Evolutionary conservation across 2,888 invertebrate species (phyloP).

Genomic region (Acronicta alni): DNA sequence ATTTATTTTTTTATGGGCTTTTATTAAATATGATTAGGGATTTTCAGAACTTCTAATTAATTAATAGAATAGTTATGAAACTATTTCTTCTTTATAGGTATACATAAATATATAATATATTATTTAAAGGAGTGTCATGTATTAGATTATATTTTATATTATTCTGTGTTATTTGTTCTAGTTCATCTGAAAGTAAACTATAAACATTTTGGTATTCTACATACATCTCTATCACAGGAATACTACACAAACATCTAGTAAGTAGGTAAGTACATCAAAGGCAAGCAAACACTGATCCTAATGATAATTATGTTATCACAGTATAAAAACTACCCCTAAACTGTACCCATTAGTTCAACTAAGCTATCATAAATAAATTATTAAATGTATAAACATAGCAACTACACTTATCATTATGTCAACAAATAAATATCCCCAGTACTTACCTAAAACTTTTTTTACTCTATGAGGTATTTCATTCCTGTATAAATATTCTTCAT

Average conservation of each 20-base stretch:
- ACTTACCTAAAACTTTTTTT: conserved; percentile 83
- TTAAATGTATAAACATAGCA: neutral
- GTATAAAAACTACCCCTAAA: neutral
- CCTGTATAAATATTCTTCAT: conserved; percentile 83
- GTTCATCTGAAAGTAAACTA: no score
- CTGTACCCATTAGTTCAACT: neutral
- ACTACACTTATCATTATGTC: neutral
- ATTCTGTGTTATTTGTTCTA: no score
- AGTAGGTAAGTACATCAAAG: neutral
- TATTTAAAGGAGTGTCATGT: no score
- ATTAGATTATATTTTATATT: no score
- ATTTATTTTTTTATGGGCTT: no score
- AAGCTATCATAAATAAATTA: neutral
- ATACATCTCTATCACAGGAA: neutral
- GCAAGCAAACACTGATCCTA: neutral
- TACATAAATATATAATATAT: no score
- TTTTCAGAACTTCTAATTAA: no score
- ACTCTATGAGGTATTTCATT: conserved; percentile 89
- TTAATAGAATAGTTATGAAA: no score
- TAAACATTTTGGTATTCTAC: no score
- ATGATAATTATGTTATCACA: no score
- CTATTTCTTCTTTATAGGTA: no score
- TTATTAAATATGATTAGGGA: no score
- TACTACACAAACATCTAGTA: neutral
- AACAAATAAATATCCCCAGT: conserved; percentile 1